phyloP scores from a whole-genome alignment of 1,140 invertebrate species.

The Mizuhopecten yessoensis region DNA sequence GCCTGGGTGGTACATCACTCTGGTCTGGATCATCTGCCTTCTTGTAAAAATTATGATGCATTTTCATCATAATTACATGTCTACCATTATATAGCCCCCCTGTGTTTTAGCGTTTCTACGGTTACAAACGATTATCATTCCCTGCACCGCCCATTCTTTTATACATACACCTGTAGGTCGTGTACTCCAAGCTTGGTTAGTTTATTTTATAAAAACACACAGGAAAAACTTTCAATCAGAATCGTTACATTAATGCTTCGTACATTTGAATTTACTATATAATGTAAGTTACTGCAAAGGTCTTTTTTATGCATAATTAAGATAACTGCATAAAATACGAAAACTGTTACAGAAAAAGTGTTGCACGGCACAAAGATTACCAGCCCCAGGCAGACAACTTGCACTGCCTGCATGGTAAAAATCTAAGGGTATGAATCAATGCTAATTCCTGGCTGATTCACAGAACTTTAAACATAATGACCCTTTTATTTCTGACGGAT shows the following conservation, averaged over 20 bases:
- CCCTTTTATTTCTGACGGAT: slow-evolving; percentile 13
- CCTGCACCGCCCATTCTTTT: background rate
- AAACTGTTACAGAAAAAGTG: background rate
- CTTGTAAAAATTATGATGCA: slow-evolving; percentile 18
- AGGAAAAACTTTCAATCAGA: background rate
- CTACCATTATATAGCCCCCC: background rate
- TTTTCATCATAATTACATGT: slow-evolving; percentile 32
- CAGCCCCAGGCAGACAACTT: background rate
- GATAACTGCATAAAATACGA: background rate
- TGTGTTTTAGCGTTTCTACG: background rate
- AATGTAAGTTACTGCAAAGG: background rate
- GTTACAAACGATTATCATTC: background rate
- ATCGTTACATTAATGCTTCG: background rate
- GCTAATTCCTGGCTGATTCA: background rate
- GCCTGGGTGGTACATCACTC: background rate
- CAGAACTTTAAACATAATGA: background rate
- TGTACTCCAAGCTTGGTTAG: background rate
- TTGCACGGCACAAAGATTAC: background rate
- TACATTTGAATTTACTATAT: background rate
- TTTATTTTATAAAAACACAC: background rate
- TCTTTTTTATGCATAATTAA: too few species aligned
- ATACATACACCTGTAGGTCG: background rate
- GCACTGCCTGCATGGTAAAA: slow-evolving; percentile 17
- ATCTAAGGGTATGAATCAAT: background rate
- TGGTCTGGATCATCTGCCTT: background rate